phyloP scores from a whole-genome alignment of 1,140 invertebrate genomes.

The Caenorhabditis remanei region DNA sequence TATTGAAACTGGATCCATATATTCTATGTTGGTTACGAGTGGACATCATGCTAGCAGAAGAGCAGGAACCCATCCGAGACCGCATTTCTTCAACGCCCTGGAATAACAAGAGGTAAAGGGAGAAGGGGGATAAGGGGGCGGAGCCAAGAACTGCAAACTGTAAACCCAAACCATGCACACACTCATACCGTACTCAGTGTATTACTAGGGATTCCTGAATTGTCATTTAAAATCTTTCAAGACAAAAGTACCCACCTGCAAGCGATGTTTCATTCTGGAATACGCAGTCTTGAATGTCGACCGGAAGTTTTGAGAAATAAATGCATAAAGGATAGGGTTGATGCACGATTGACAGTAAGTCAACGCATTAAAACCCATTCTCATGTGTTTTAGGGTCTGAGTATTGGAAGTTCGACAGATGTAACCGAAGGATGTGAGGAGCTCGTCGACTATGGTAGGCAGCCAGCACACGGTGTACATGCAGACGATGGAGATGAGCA shows the following conservation, averaged over 20 bases:
- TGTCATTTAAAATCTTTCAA: not conserved
- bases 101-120: not conserved
- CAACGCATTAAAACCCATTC: constrained; percentile 68
- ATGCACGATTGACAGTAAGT: constrained; percentile 85
- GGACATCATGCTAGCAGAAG: constrained; percentile 63
- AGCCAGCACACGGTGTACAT: constrained; percentile 84
- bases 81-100: constrained; percentile 64
- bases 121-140: not conserved
- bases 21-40: constrained; percentile 62
- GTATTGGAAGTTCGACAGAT: constrained; percentile 69
- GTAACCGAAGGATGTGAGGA: constrained; percentile 67
- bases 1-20: constrained; percentile 62
- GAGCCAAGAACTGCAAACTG: not conserved
- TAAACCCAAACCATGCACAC: not conserved
- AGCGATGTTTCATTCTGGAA: constrained; percentile 64
- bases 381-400: constrained; percentile 68
- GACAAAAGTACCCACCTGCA: constrained; percentile 56
- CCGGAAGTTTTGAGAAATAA: constrained; percentile 87
- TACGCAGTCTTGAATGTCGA: constrained; percentile 81
- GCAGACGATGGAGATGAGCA: constrained; percentile 84
- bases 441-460: constrained; percentile 78
- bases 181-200: not conserved
- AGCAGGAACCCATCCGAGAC: constrained; percentile 63
- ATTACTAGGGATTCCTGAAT: constrained; percentile 34
- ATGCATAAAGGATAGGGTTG: constrained; percentile 86